phyloP scores from a whole-genome alignment of 1,140 invertebrate genomes.

The Drosophila funebris region DNA sequence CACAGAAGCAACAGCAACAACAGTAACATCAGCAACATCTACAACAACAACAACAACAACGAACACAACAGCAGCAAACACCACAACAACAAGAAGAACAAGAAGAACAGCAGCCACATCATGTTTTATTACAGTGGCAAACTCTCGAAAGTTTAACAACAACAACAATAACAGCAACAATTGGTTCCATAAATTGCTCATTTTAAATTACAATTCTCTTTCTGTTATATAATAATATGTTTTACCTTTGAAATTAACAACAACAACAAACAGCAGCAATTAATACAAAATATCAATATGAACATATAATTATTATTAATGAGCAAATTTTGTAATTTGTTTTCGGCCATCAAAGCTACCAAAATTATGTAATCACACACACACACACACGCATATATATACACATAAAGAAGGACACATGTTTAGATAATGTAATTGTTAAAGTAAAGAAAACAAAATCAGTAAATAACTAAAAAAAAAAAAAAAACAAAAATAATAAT shows the following conservation, averaged over 20 bases:
- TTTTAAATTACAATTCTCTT: neutral
- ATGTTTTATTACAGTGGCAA: no score
- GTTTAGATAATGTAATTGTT: constrained; percentile 47
- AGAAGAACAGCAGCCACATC: no score
- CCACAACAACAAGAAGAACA: neutral
- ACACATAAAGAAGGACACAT: constrained; percentile 20
- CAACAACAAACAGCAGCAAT: neutral
- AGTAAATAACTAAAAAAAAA: neutral
- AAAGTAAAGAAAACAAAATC: constrained; percentile 24
- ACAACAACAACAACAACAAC: constrained; percentile 8
- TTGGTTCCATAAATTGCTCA: neutral
- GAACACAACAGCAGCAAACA: neutral
- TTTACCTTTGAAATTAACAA: neutral
- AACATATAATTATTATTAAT: constrained; percentile 20
- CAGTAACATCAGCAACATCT: constrained; percentile 8
- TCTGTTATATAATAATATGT: neutral
- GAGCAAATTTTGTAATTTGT: constrained; percentile 27
- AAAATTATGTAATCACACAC: constrained; percentile 34
- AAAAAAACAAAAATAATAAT: constrained; percentile 19
- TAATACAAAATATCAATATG: constrained; percentile 1
- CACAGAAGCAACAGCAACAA: constrained; percentile 20
- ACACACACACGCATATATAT: neutral
- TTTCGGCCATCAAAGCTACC: constrained; percentile 17
- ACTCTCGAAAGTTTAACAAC: neutral
- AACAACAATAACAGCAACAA: neutral